A percentile compares a stretch with the other conserved stretches of the same genome.
These are phyloP conservation scores for Sinopyrophorus schimmeli DNA, from an alignment of 2,888 invertebrate species.

Conservation along the genomic window DNA sequence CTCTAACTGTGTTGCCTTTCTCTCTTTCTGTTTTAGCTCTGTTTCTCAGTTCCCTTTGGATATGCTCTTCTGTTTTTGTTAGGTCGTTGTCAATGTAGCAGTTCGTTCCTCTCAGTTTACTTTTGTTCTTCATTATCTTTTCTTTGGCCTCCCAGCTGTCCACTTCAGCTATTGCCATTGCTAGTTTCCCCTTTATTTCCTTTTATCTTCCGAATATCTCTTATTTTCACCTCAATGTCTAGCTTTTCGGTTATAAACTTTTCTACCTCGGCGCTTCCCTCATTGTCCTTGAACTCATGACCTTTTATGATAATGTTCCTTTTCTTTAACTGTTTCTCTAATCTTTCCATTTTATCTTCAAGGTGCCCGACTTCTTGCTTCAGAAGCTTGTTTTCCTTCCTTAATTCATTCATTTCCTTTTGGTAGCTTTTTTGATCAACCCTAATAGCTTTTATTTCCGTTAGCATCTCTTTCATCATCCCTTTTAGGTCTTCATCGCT, in stretches of 20 bases:
- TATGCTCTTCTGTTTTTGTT: too few species aligned
- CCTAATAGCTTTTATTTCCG: slow-evolving; percentile 1
- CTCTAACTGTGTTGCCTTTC: too few species aligned
- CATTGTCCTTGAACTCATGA: slow-evolving; percentile 1
- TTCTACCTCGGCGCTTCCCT: not conserved
- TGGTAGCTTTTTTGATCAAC: slow-evolving; percentile 3
- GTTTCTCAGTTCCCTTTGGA: too few species aligned
- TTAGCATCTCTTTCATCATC: slow-evolving; percentile 3
- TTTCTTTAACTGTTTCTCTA: slow-evolving; percentile 1
- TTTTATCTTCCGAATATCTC: slow-evolving; percentile 1
- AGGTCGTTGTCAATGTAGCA: too few species aligned
- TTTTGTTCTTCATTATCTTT: not conserved
- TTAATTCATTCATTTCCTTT: slow-evolving; percentile 2
- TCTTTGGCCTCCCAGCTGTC: not conserved
- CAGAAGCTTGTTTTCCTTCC: slow-evolving; percentile 1
- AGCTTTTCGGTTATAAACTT: not conserved
- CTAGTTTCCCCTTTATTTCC: slow-evolving; percentile 1
- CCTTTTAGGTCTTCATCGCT: not conserved
- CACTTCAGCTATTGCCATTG: slow-evolving; percentile 2
- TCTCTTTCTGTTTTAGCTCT: too few species aligned
- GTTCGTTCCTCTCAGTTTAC: not conserved
- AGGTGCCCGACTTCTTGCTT: not conserved
- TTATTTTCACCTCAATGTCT: slow-evolving; percentile 3
- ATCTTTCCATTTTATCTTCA: not conserved
- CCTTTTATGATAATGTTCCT: slow-evolving; percentile 1